Percentiles rank a stretch among this genome's conserved stretches.
phyloP scores from a whole-genome alignment of 35 echinoderm and acorn worm genomes.

The Nesometra sesokonis region DNA sequence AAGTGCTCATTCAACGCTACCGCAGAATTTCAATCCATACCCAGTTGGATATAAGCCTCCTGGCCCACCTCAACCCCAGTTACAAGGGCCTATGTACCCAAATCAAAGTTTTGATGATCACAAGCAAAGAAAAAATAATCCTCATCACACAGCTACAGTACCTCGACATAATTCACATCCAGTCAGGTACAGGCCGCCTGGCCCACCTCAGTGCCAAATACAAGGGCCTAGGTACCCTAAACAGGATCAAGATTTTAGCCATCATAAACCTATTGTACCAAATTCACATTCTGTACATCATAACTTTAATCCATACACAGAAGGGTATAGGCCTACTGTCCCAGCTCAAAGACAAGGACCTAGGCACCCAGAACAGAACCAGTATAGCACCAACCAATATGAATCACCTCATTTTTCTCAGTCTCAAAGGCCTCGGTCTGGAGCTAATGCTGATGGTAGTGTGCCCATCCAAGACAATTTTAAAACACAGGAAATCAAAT shows the following conservation, averaged over 20 bases:
- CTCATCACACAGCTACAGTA: too few species aligned
- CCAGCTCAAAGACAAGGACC: not conserved
- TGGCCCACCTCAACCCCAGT: not conserved
- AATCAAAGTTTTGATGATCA: not conserved
- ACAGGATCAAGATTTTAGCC: too few species aligned
- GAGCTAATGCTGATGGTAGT: too few species aligned
- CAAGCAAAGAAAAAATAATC: too few species aligned
- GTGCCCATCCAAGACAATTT: too few species aligned
- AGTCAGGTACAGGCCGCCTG: too few species aligned
- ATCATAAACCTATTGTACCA: constrained; percentile 26
- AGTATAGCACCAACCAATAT: not conserved
- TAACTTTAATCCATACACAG: constrained; percentile 52
- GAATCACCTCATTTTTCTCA: not conserved
- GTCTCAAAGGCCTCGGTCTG: too few species aligned
- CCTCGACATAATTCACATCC: too few species aligned
- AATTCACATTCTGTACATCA: constrained; percentile 49
- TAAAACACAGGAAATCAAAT: too few species aligned
- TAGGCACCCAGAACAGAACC: not conserved
- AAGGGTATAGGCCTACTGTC: not conserved
- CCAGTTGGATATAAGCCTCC: constrained; percentile 6
- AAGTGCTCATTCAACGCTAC: constrained; percentile 59
- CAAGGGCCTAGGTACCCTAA: too few species aligned
- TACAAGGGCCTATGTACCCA: not conserved
- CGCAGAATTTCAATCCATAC: constrained; percentile 52
- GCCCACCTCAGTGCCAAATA: too few species aligned